A percentile compares a stretch with the other conserved stretches of the same genome.
Conservation (phyloP, 2,113 vertebrate species). For the Ginglymostoma cirratum region DNA sequence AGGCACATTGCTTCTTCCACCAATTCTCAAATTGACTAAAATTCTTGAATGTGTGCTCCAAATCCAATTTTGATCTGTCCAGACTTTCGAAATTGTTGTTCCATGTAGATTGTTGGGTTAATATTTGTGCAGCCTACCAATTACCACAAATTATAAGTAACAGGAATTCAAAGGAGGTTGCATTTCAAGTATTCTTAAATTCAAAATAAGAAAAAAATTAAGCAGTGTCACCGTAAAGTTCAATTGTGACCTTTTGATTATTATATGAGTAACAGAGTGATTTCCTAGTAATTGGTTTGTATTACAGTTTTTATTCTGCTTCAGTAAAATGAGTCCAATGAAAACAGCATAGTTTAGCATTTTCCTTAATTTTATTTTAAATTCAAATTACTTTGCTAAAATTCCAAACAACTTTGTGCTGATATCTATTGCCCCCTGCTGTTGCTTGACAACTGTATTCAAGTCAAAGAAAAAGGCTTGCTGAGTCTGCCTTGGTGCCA, state of each 20-base stretch:
- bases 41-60: not conserved
- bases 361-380: not conserved
- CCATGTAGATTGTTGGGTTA: not conserved
- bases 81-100: not conserved
- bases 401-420: not conserved
- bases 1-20: not conserved
- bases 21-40: not conserved
- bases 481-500: not conserved
- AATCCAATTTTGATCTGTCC: not conserved
- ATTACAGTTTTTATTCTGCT: not conserved
- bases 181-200: not conserved
- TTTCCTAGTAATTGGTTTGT: not conserved
- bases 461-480: not conserved
- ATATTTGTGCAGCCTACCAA: not conserved
- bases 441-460: not conserved
- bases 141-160: not conserved
- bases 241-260: not conserved
- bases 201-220: not conserved
- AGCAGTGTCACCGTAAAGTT: not conserved
- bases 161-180: not conserved
- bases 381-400: not conserved
- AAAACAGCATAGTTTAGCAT: not conserved
- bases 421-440: conserved; percentile 5
- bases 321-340: not conserved
- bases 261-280: not conserved